Base-by-base conservation (phyloP, 1,140 invertebrate species). In the Cotesia glomerata region DNA sequence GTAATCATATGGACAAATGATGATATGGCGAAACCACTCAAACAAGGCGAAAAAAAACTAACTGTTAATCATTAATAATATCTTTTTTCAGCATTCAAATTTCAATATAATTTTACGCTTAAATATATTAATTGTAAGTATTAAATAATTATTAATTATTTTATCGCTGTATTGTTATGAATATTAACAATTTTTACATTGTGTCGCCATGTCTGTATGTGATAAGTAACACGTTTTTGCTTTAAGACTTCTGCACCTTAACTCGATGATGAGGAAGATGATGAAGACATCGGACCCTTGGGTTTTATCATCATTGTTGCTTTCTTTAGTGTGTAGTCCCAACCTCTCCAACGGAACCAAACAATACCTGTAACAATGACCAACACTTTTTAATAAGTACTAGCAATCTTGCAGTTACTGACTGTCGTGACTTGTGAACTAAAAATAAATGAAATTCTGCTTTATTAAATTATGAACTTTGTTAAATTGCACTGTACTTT, bases 261-360 rank as follows among this genome's bases (percentile, higher is more conserved):
- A 79, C 87, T 88, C 74, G 85, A 26, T 26, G 26, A 26, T 26
- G 26, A 26, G 3, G 26, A 26, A 26, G 26, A 26, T 26, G 26
- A 26, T 26, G 26, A 83, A 70, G 88, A 87, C 77, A 90, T 87
- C 70, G 88, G 86, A 64, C 91, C 90, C 84, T 92, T 93, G 35
- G 94, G 94, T 84, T 94, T 93, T 79, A 97, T 97, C 94, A 96
- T 95, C 94, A 97, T 95, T 54, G 90, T 92, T 0, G 95, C 94
- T 77, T 91, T 93, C 84, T 96, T 96, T 70, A 97, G 84, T 9
- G 95, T 96, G 86, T 97, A 97, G 83, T 97, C 95, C 95, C 95
- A 96, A 66, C 95, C 95, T 88, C 94, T 91, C 95, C 95, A 97
- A 76, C 95, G 91, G 90, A 96, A 97, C 95, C 95, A 96, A 4